These are phyloP conservation scores for Hiodon tergisus DNA, from an alignment of 2,113 vertebrate species.

Conservation along the genomic window DNA sequence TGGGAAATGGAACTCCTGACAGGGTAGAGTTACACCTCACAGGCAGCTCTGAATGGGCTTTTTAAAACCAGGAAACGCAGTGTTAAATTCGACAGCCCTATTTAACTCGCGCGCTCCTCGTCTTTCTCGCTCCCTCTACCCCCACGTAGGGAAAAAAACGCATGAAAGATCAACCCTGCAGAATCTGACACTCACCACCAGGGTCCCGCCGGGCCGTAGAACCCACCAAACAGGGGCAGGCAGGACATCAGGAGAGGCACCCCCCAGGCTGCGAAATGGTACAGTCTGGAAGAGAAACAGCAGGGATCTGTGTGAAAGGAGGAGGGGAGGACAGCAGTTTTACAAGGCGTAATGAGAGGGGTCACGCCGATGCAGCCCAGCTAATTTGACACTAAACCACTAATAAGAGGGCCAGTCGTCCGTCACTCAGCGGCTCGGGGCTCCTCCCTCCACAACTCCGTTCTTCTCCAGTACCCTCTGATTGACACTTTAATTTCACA, in stretches of 20 bases:
- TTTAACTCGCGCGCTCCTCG: too few relatives aligned
- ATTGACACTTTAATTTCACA: too few relatives aligned
- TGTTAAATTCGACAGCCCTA: too few relatives aligned
- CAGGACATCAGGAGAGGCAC: conserved; percentile 59
- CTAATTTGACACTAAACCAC: not conserved
- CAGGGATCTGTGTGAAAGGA: conserved; percentile 15
- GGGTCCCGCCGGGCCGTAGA: conserved; percentile 63
- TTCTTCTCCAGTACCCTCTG: not conserved
- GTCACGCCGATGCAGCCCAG: not conserved
- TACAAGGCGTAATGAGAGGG: not conserved
- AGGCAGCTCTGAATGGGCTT: too few relatives aligned
- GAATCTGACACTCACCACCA: conserved; percentile 53
- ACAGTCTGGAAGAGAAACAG: conserved; percentile 51
- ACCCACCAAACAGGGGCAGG: conserved; percentile 59
- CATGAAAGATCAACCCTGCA: too few relatives aligned
- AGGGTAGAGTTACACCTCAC: too few relatives aligned
- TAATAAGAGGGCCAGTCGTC: not conserved
- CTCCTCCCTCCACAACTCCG: not conserved
- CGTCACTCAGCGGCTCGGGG: not conserved
- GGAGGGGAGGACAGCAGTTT: not conserved
- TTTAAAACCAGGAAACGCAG: too few relatives aligned
- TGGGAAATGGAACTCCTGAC: not conserved
- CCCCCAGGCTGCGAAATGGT: conserved; percentile 71
- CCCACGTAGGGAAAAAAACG: too few relatives aligned
- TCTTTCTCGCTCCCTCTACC: too few relatives aligned